Evolutionary conservation across 2,113 vertebrate species (phyloP).

Genomic region (Chamaetylas fuelleborni): DNA sequence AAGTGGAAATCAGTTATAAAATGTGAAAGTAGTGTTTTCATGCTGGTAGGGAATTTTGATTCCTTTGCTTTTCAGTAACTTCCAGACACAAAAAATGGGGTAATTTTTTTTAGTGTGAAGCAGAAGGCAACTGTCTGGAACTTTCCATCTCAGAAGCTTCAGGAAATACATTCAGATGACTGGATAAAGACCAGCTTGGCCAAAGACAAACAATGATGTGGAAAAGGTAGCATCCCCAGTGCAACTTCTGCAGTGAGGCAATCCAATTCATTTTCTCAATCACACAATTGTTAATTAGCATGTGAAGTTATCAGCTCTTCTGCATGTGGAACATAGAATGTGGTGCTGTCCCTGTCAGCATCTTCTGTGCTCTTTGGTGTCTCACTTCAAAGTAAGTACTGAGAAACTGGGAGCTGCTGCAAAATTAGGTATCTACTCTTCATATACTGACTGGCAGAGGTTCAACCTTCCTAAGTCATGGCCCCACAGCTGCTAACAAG

Average conservation of each 20-base stretch:
- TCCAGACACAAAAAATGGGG: not conserved
- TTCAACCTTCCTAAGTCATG: not conserved
- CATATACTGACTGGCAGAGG: not conserved
- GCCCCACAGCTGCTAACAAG: not conserved
- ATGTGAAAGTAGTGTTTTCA: not conserved
- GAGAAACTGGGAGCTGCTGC: not conserved
- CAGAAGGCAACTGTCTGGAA: not conserved
- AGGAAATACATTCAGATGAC: not conserved
- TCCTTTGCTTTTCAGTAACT: not conserved
- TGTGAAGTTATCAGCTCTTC: not conserved
- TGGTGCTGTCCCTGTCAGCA: not conserved
- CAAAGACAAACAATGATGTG: not conserved
- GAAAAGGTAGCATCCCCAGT: not conserved
- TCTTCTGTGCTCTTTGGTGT: not conserved
- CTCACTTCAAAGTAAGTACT: not conserved
- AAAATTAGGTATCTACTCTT: not conserved
- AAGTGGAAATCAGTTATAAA: not conserved
- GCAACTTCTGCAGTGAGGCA: not conserved
- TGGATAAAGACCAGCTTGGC: not conserved
- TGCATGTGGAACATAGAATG: not conserved
- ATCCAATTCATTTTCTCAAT: not conserved
- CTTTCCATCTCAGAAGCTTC: not conserved
- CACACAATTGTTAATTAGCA: not conserved
- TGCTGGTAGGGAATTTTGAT: not conserved
- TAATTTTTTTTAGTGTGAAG: not conserved